These are phyloP conservation scores for Halocynthia roretzi DNA, from an alignment of 23 tunicate species.

Conservation along the genomic window DNA sequence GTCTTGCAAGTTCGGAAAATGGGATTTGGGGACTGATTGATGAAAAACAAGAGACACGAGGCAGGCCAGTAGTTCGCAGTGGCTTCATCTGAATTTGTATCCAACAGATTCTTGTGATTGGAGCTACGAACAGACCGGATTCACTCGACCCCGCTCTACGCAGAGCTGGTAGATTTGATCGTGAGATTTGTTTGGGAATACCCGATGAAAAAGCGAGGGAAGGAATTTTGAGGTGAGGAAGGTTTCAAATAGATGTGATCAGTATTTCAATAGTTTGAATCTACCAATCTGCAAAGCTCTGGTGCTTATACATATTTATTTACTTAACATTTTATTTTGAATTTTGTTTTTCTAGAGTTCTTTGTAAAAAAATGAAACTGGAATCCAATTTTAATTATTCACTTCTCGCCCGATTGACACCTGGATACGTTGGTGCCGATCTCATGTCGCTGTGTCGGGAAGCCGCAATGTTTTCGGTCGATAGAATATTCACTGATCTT, in stretches of 20 bases:
- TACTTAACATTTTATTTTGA: neutral
- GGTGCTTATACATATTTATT: no score
- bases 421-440: conserved; percentile 58
- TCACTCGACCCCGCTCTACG: conserved; percentile 63
- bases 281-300: no score
- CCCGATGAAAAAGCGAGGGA: conserved; percentile 71
- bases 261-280: no score
- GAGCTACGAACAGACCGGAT: conserved; percentile 67
- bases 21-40: neutral
- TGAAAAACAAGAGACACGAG: neutral
- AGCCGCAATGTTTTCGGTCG: conserved; percentile 39
- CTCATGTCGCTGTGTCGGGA: conserved; percentile 55
- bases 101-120: conserved; percentile 72
- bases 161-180: conserved; percentile 85
- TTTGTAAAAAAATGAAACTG: conserved; percentile 57
- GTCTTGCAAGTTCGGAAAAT: neutral
- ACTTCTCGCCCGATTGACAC: conserved; percentile 65
- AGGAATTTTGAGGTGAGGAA: conserved; percentile 33
- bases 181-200: conserved; percentile 76
- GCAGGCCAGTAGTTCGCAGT: no score
- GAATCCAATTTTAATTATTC: conserved; percentile 47
- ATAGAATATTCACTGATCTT: conserved; percentile 1
- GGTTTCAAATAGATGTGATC: no score
- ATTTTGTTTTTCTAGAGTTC: conserved; percentile 24
- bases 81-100: neutral